Base-by-base conservation (phyloP, 2,888 invertebrate species). In the Campopleginae sp. region DNA sequence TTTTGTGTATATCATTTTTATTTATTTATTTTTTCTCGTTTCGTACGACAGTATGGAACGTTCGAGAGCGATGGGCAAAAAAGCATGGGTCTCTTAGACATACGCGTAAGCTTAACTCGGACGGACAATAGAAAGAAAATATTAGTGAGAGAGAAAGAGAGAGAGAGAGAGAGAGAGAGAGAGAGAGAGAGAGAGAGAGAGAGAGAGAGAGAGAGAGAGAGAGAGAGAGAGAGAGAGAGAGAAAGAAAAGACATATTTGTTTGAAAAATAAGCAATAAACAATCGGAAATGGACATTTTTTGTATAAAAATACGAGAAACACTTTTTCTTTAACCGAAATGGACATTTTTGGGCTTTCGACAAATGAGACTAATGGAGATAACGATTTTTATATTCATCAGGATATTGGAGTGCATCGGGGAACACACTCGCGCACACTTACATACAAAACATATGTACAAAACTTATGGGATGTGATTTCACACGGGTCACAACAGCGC, bases 401-500 rank as follows among this genome's bases (percentile, higher is more conserved):
- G 87, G 88, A 88, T 87, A 87, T 89, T 31, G 87, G 88, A 88
- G 89, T 89, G 90, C 87, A 87, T 88, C 84, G 91, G 93, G 92
- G 90, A 91, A 93, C 90, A 93, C 93, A 92, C 91, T 93, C 93
- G 92, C 93, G 91, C 93, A 93, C 91, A 94, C 92, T 91, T 93
- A 93, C 93, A 91, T 92, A 93, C 92, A 93, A 92, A 93, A 93
- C 91, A 92, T 93, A 92, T 92, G 91, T 93, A 93, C 91, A 93
- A 93, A 93, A 93, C 90, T 93, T 90, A 92, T 92, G 94, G 95
- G 94, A 94, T 93, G 94, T 95, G 95, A 95, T 94, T 94, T 93
- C 94, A 95, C 96, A 96, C 96, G 96, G 97, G 97, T 97, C 97
- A 97, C 97, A 97, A 97, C 96, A 97, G 96, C 96, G 97, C 96